A percentile compares a stretch with the other conserved stretches of the same genome.
These are phyloP conservation scores for Lipotes vexillifer DNA, from an alignment of 2,113 vertebrate species.

Conservation along the genomic window DNA sequence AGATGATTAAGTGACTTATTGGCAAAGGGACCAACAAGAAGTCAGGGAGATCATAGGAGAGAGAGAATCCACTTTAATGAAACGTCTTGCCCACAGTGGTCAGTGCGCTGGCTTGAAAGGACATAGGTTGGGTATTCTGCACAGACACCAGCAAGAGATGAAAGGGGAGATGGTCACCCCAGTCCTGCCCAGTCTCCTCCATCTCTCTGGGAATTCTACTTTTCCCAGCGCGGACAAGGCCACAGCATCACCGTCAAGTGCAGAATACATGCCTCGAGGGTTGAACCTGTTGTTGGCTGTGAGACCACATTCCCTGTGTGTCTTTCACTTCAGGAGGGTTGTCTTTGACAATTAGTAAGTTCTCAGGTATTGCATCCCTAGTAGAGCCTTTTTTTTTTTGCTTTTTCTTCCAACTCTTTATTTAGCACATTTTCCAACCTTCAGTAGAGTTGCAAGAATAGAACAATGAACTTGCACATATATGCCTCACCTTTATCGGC, in stretches of 20 bases:
- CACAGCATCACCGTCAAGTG: background rate
- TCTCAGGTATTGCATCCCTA: background rate
- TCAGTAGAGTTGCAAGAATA: background rate
- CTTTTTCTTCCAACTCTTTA: background rate
- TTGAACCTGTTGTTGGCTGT: background rate
- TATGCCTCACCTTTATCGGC: background rate
- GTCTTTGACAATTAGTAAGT: background rate
- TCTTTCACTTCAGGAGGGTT: background rate
- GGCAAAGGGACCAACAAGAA: background rate
- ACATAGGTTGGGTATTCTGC: background rate
- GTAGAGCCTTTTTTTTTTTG: background rate
- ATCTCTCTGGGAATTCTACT: background rate
- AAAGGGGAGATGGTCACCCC: background rate
- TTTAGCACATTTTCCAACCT: background rate
- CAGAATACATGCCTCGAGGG: background rate
- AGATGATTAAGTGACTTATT: constrained; percentile 28
- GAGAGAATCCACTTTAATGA: background rate
- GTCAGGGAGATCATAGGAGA: background rate
- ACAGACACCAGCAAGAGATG: background rate
- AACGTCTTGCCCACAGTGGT: background rate
- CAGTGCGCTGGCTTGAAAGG: background rate
- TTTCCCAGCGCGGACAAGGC: background rate
- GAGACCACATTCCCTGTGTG: background rate
- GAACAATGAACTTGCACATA: no score
- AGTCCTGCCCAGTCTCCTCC: rapidly evolving